Conservation (phyloP, 2,113 vertebrate genomes). For the Malurus alboscapulatus region DNA sequence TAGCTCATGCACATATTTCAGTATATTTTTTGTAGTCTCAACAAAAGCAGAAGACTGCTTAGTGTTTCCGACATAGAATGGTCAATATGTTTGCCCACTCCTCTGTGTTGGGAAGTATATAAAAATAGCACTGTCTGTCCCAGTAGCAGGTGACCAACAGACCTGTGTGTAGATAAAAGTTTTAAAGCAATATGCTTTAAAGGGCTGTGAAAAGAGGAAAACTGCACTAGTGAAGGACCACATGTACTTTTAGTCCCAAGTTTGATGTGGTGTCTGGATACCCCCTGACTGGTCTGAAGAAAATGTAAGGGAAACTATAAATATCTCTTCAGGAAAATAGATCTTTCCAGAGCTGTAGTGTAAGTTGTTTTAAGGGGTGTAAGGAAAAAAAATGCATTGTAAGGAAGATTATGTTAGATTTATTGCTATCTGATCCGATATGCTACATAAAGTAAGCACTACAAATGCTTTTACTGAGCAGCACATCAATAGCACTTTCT, state of each 20-base stretch:
- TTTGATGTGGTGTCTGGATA: neutral
- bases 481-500: neutral
- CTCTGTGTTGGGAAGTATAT: neutral
- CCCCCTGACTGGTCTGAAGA: fast-evolving
- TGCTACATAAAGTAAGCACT: neutral
- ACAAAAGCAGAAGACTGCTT: neutral
- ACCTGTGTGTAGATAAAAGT: neutral
- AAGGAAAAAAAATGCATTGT: neutral
- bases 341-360: neutral
- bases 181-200: neutral
- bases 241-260: neutral
- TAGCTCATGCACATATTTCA: neutral
- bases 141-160: neutral
- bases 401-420: neutral
- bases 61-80: neutral
- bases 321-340: neutral
- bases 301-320: neutral
- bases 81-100: neutral
- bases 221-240: neutral
- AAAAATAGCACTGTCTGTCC: conserved; percentile 24
- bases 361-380: neutral
- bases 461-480: conserved; percentile 13
- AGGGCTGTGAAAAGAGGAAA: neutral
- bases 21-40: neutral
- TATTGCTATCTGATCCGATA: neutral